Evolutionary conservation across 2,888 invertebrate genomes (phyloP).

Genomic region (Epirrita christyi): DNA sequence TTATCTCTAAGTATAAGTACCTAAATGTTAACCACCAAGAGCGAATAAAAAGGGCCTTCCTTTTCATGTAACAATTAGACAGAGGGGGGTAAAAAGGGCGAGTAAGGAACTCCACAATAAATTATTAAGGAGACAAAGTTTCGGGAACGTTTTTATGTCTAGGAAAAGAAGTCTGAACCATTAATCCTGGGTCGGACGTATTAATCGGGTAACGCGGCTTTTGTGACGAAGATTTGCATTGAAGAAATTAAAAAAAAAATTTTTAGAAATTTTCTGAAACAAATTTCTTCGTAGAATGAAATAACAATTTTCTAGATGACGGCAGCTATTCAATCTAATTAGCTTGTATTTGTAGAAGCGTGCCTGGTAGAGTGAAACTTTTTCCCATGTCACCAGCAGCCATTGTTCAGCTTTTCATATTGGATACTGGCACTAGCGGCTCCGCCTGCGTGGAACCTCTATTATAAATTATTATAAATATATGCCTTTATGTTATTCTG

Average conservation of each 20-base stretch:
- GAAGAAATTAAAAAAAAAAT: too few relatives aligned
- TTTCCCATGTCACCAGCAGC: too few relatives aligned
- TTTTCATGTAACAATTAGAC: constrained; percentile 64
- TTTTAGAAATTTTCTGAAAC: constrained; percentile 1
- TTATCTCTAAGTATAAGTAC: constrained; percentile 45
- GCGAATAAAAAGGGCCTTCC: constrained; percentile 40
- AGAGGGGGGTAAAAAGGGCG: constrained; percentile 51
- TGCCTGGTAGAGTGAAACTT: not conserved
- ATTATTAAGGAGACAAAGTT: constrained; percentile 68
- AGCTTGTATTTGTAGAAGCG: not conserved
- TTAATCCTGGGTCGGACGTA: constrained; percentile 57
- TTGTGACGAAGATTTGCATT: constrained; percentile 53
- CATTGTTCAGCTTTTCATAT: too few relatives aligned
- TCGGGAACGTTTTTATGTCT: constrained; percentile 55
- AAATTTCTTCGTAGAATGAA: not conserved
- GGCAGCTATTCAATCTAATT: not conserved
- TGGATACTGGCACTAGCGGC: too few relatives aligned
- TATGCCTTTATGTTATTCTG: too few relatives aligned
- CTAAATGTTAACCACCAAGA: constrained; percentile 57
- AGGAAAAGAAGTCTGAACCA: constrained; percentile 45
- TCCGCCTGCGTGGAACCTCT: too few relatives aligned
- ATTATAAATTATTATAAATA: too few relatives aligned
- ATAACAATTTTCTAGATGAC: not conserved
- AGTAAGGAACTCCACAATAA: constrained; percentile 55
- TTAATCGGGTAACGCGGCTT: constrained; percentile 54